Percentiles rank a stretch among this genome's conserved stretches.
phyloP scores from a whole-genome alignment of 2,888 invertebrate genomes.

The Andricus quercusramuli region DNA sequence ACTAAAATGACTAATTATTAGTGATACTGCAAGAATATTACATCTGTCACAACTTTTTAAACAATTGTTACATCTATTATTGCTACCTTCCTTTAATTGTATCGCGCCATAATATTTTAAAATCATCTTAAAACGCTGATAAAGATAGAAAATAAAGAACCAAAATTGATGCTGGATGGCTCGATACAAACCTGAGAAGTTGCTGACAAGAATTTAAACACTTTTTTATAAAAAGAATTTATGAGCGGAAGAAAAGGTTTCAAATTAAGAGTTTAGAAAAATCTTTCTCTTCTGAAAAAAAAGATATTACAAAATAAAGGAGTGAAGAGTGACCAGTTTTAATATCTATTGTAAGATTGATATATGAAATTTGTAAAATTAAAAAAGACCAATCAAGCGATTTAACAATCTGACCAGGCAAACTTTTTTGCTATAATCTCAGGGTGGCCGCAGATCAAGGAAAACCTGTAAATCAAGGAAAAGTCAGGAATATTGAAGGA shows the following conservation, averaged over 20 bases:
- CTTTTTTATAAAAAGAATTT: not conserved
- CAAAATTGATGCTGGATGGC: not conserved
- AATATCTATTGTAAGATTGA: not conserved
- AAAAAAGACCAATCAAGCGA: slow-evolving; percentile 30
- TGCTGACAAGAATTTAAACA: not conserved
- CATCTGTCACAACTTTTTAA: not conserved
- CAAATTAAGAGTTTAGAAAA: not conserved
- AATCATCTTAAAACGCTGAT: not conserved
- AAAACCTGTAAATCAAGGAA: too few relatives aligned
- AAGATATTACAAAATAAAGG: not conserved
- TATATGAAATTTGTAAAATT: not conserved
- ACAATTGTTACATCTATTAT: slow-evolving; percentile 4
- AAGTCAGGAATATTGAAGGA: too few relatives aligned
- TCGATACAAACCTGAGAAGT: not conserved
- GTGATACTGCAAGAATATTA: not conserved
- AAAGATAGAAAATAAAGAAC: not conserved
- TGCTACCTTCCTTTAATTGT: not conserved
- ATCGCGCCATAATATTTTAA: not conserved
- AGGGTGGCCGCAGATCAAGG: too few relatives aligned
- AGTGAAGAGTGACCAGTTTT: not conserved
- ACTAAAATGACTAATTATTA: not conserved
- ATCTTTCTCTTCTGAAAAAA: not conserved
- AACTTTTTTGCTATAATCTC: not conserved
- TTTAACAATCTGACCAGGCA: not conserved
- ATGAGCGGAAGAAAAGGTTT: not conserved